These are phyloP conservation scores for Hydrolagus colliei DNA, from an alignment of 2,797 vertebrate genomes.

Conservation along the genomic window DNA sequence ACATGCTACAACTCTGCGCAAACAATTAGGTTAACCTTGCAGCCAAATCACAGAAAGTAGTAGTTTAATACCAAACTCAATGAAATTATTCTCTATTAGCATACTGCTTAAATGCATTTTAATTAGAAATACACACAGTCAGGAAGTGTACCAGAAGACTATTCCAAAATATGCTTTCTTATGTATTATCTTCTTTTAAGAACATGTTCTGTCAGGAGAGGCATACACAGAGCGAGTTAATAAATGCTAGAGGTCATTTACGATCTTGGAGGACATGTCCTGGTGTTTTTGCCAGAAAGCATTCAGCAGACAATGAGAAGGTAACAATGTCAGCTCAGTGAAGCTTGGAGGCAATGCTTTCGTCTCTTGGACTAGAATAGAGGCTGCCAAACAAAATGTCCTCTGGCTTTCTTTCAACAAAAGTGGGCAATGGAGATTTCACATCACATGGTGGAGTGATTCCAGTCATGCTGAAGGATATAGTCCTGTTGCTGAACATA, in stretches of 20 bases:
- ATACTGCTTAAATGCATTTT: constrained; percentile 13
- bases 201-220: neutral
- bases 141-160: neutral
- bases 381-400: neutral
- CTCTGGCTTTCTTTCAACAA: constrained; percentile 7
- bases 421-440: neutral
- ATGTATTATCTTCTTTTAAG: neutral
- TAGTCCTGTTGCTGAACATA: neutral
- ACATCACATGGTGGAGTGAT: neutral
- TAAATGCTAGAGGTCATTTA: constrained; percentile 17
- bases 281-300: neutral
- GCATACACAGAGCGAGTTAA: neutral
- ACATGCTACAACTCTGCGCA: constrained; percentile 63
- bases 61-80: neutral
- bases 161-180: neutral
- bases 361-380: neutral
- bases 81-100: neutral
- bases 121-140: constrained; percentile 1
- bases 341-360: constrained; percentile 16
- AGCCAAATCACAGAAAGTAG: constrained; percentile 57
- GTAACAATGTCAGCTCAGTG: constrained; percentile 11
- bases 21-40: constrained; percentile 60
- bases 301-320: constrained; percentile 25
- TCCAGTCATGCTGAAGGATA: neutral
- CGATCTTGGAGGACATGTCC: constrained; percentile 9